phyloP scores from a whole-genome alignment of 2,888 invertebrate genomes.

The Calliopum simillimum region DNA sequence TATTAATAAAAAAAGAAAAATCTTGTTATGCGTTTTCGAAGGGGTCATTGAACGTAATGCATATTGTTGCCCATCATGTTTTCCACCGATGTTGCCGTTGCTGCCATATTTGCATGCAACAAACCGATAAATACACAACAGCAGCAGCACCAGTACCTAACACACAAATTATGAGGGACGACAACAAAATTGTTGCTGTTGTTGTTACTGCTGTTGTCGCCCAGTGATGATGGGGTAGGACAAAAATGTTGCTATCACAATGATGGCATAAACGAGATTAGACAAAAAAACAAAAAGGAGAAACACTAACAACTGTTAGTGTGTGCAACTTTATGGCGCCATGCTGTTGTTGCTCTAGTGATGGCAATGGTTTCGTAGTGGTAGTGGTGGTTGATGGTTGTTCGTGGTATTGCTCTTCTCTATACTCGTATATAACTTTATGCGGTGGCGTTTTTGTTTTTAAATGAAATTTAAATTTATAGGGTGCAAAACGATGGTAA shows the following conservation, averaged over 20 bases:
- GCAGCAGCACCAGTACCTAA: conserved; percentile 1
- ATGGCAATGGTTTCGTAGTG: not conserved
- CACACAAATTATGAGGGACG: conserved; percentile 30
- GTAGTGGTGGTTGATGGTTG: not conserved
- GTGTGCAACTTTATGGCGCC: conserved; percentile 19
- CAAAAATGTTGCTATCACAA: not conserved
- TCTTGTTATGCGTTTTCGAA: no score
- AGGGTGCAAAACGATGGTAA: conserved; percentile 1
- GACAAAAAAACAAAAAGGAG: conserved; percentile 10
- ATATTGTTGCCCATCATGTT: no score
- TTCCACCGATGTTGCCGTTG: no score
- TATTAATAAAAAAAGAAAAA: no score
- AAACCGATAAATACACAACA: not conserved
- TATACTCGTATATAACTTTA: not conserved
- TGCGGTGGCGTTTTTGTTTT: not conserved
- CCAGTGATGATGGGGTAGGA: not conserved
- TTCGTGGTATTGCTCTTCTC: not conserved
- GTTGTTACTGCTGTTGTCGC: conserved; percentile 6
- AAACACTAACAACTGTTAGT: conserved; percentile 1
- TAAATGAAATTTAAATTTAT: not conserved
- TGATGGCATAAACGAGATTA: not conserved
- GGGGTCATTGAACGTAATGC: no score
- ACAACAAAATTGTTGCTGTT: not conserved
- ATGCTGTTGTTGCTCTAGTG: not conserved
- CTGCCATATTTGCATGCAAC: no score